Base-by-base conservation (phyloP, 2,888 invertebrate genomes). In the Baronia brevicornis region DNA sequence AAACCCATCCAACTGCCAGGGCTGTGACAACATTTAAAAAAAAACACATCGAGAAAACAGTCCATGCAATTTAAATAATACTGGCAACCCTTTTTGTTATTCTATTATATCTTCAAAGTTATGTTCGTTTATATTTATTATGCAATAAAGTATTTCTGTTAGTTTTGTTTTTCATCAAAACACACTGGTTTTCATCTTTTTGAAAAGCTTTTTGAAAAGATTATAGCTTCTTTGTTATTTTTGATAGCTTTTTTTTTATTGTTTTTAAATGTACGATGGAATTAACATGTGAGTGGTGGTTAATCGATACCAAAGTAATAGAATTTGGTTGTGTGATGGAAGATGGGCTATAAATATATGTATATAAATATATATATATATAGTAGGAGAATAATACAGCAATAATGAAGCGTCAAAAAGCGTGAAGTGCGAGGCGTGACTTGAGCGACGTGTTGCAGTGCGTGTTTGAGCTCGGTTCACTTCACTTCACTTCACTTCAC, bases 341-440 rank as follows among this genome's bases (percentile, higher is more conserved):
- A 43, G 30, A 41, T 33, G 41, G 32, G 36, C 32, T 36, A 48
- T 39, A 48, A 22, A 44, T 43, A 39, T 39, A 41, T 39, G 43
- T 48, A 56, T 50, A 59, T 47, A 38, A 51, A 51, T 60, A 48
- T 54, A 48, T 49, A 65, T 59, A 64, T 63, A 70, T 65, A 73
- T 60, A 68, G 48, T 45, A 51, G 50, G 55, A 53, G 46, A 45
- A 48, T 44, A 13, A 13, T 15, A 25, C 9, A 9, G 15, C 3
- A 22, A 17, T 19, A 64, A 57, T 48, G 54, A 51, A 61, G 50
- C 54, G 55, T 56, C 56, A 54, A 58, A 54, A 75, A 78, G 77
- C 75, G 51, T 64, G 55, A 61, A 56, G 56, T 60, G 54, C 52
- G 47, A 54, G 55, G 48, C 54, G 51, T 50, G 54, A 53, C 57